phyloP scores from a whole-genome alignment of 2,797 vertebrate genomes.

The Lagodon rhomboides region DNA sequence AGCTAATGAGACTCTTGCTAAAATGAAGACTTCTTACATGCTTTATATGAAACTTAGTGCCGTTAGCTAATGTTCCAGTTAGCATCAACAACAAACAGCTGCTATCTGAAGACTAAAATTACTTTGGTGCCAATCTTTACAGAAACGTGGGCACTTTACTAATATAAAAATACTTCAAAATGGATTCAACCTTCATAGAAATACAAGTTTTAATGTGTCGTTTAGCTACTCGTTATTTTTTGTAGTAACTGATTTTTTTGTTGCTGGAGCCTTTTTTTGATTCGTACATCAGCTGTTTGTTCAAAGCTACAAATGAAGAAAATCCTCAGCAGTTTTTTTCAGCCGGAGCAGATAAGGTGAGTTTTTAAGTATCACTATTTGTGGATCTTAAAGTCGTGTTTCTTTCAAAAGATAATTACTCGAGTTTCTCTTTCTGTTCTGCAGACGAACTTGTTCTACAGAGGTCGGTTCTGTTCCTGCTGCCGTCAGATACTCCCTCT shows the following conservation, averaged over 20 bases:
- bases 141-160: background rate
- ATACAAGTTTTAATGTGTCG: background rate
- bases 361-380: background rate
- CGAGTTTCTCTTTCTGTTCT: background rate
- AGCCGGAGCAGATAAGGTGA: slow-evolving; percentile 41
- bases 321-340: background rate
- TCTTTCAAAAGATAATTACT: background rate
- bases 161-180: background rate
- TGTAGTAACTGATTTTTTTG: no score
- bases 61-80: background rate
- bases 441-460: slow-evolving; percentile 31
- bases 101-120: background rate
- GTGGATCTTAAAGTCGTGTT: background rate
- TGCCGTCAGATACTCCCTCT: background rate
- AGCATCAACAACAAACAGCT: background rate
- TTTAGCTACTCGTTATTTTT: no score
- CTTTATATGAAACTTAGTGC: background rate
- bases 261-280: no score
- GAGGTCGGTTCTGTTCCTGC: slow-evolving; percentile 36
- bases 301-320: no score
- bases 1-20: no score
- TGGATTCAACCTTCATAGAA: background rate
- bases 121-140: no score
- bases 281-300: background rate
- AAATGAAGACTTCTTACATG: no score